phyloP scores from a whole-genome alignment of 2,797 vertebrate genomes.

The Discoglossus pictus region DNA sequence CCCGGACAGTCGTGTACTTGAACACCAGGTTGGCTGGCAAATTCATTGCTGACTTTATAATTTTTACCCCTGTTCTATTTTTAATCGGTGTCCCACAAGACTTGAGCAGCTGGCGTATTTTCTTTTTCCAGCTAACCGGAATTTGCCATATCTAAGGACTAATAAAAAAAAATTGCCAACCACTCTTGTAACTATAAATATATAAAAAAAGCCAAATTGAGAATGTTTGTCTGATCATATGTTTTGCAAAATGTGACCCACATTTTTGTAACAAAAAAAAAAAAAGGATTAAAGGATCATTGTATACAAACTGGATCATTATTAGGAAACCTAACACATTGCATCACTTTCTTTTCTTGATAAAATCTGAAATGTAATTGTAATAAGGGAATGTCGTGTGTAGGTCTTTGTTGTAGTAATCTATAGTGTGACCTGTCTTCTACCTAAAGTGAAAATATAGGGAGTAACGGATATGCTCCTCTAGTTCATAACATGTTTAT shows the following conservation, averaged over 20 bases:
- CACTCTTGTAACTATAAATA: background rate
- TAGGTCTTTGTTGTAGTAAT: too few species aligned
- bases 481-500: too few species aligned
- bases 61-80: too few species aligned
- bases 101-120: too few species aligned
- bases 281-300: conserved; percentile 15
- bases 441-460: too few species aligned
- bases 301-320: conserved; percentile 6
- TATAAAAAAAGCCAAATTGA: conserved; percentile 9
- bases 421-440: too few species aligned
- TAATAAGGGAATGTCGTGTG: too few species aligned
- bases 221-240: conserved; percentile 4
- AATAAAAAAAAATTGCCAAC: conserved; percentile 12
- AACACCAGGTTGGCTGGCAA: too few species aligned
- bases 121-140: background rate
- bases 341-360: background rate
- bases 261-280: conserved; percentile 8
- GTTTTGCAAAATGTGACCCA: conserved; percentile 26
- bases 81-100: too few species aligned
- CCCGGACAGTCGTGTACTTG: too few species aligned
- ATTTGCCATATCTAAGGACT: conserved; percentile 1
- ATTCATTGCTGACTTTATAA: too few species aligned
- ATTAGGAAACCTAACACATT: background rate
- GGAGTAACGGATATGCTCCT: too few species aligned
- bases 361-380: background rate